These are phyloP conservation scores for Planiliza haematocheilus DNA, from an alignment of 2,113 vertebrate genomes.

Conservation along the genomic window DNA sequence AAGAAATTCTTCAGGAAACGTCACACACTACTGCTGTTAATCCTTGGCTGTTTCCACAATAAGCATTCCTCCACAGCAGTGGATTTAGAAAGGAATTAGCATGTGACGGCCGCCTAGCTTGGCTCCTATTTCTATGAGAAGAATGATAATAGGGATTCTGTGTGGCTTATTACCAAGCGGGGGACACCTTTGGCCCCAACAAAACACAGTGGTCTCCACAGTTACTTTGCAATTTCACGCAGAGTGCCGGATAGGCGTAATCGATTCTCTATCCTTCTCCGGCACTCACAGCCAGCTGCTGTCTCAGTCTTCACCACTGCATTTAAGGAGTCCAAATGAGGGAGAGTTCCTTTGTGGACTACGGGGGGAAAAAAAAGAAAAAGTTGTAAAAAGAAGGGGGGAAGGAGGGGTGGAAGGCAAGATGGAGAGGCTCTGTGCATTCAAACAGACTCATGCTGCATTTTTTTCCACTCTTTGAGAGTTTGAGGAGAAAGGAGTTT, in stretches of 20 bases:
- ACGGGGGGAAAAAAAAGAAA: constrained; percentile 1
- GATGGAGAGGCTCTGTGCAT: constrained; percentile 25
- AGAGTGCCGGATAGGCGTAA: constrained; percentile 59
- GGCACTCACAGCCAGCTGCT: constrained; percentile 65
- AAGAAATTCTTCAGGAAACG: constrained; percentile 23
- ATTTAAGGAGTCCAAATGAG: constrained; percentile 60
- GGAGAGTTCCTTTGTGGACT: constrained; percentile 58
- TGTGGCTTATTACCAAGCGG: constrained; percentile 69
- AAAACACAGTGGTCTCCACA: constrained; percentile 71
- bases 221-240: constrained; percentile 76
- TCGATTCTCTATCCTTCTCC: constrained; percentile 65
- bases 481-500: constrained; percentile 29
- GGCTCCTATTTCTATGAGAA: constrained; percentile 52
- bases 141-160: constrained; percentile 72
- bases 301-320: constrained; percentile 47
- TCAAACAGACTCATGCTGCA: constrained; percentile 28
- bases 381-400: constrained; percentile 17
- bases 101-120: constrained; percentile 60
- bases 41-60: constrained; percentile 48
- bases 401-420: constrained; percentile 37
- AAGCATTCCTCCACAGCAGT: constrained; percentile 63
- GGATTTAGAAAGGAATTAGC: constrained; percentile 70
- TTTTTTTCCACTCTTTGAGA: constrained; percentile 25
- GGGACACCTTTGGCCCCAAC: constrained; percentile 68
- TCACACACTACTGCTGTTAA: constrained; percentile 35